These are phyloP conservation scores for Menidia beryllina DNA, from an alignment of 2,113 vertebrate species.

Conservation along the genomic window DNA sequence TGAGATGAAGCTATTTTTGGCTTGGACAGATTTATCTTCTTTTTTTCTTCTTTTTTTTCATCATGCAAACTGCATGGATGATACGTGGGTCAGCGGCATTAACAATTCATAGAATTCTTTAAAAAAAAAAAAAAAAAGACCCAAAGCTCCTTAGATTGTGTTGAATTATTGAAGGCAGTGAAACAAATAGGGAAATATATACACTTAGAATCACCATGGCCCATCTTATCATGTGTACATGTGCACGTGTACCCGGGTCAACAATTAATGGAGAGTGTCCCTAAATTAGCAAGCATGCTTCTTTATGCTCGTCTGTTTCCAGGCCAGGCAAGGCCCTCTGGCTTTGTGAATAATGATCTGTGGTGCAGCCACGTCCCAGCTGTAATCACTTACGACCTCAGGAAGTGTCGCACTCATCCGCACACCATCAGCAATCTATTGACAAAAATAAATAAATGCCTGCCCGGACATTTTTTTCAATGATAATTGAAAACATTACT, in stretches of 20 bases:
- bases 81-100: conserved; percentile 11
- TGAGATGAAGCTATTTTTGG: too few species aligned
- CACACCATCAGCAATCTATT: conserved; percentile 30
- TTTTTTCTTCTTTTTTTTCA: neutral
- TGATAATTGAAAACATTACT: conserved; percentile 27
- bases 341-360: conserved; percentile 59
- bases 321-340: conserved; percentile 9
- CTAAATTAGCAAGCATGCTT: conserved; percentile 25
- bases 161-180: conserved; percentile 61
- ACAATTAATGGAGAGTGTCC: too few species aligned
- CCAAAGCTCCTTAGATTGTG: conserved; percentile 18
- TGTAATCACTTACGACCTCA: conserved; percentile 53
- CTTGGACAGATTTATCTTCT: too few species aligned
- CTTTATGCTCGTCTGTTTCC: conserved; percentile 9
- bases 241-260: too few species aligned
- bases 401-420: conserved; percentile 36
- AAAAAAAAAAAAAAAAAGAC: conserved; percentile 46
- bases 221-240: neutral
- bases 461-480: conserved; percentile 15
- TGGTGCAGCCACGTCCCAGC: conserved; percentile 51
- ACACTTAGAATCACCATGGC: neutral
- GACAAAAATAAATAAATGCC: conserved; percentile 23
- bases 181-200: conserved; percentile 14
- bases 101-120: conserved; percentile 51
- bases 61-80: conserved; percentile 2